Evolutionary conservation across 2,113 vertebrate genomes (phyloP), one percentile per base, ranked within the genome.

Genomic region (Psittacula cyanocephala): DNA sequence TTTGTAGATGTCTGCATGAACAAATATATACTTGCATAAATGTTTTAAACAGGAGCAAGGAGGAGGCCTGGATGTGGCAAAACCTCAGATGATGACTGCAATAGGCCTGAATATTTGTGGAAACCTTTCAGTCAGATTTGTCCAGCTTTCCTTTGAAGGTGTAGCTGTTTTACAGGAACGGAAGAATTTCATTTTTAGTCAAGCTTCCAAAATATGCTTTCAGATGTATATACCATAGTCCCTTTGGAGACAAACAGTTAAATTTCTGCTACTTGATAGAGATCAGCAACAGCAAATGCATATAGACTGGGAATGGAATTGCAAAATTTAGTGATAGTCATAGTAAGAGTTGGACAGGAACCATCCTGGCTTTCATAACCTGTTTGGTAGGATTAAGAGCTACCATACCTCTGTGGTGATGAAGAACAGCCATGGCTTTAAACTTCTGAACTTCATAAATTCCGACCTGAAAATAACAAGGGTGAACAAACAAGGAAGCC

Each of bases 201-300:
- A 74, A 41, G 19, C 10, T 77, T 67, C 19, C 37, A 89, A 81
- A 87, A 52, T 15, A 46, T 0, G 0, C 2, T 62, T 74, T n/a
- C 19, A 59, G 35, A 39, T 55, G 23, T 23, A 59, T 59, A 43
- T 18, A 52, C 3, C 24, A 10, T 20, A 74, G 20, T 16, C 9
- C 3, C 4, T 46, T 41, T 62, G 37, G 87, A 81, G 39, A 60
- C 9, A 78, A 86, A 64, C 5, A 8, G 4, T 53, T 78, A 75
- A 71, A 75, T 59, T 10, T 81, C 43, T 82, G 13, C 37, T 86
- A 4, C 5, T 53, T 46, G 19, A 10, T 28, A 39, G 35, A 63
- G 25, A 53, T 6, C 14, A 24, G 46, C 27, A 17, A 49, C 13
- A 53, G n/a, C 0, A 0, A 59, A 19, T 29, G 60, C 35, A 12